Evolutionary conservation across 1,140 invertebrate genomes (phyloP).

Genomic region (Drosophila burlai): DNA sequence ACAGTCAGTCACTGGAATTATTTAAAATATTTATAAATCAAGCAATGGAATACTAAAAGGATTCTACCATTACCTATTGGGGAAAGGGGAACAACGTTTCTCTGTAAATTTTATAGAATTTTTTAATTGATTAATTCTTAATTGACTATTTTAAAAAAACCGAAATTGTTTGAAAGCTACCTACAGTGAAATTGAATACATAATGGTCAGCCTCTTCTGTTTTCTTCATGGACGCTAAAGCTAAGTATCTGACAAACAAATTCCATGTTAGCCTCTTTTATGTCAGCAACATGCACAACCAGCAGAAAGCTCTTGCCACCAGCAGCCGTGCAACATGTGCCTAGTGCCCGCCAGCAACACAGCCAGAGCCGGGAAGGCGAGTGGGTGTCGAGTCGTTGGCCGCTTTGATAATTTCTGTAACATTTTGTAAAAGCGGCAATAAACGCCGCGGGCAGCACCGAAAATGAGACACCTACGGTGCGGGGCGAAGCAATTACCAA

Average conservation of each 20-base stretch:
- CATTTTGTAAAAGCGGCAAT: constrained; percentile 56
- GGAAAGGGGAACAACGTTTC: not conserved
- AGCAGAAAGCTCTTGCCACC: not conserved
- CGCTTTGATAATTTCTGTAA: constrained; percentile 45
- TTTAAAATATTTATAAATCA: constrained; percentile 5
- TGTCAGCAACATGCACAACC: constrained; percentile 14
- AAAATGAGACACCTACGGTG: constrained; percentile 61
- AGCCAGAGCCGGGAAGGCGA: not conserved
- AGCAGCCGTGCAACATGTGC: constrained; percentile 28
- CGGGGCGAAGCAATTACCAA: constrained; percentile 53
- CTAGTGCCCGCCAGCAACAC: constrained; percentile 3
- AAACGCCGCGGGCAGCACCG: constrained; percentile 42
- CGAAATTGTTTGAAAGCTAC: no score
- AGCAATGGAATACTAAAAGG: not conserved
- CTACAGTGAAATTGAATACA: no score
- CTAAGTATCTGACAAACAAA: not conserved
- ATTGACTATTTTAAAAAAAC: no score
- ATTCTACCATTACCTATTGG: not conserved
- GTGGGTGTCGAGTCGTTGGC: constrained; percentile 14
- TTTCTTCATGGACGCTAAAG: not conserved
- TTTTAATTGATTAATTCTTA: no score
- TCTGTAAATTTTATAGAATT: not conserved
- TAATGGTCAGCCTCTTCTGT: no score
- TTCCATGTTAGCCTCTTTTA: constrained; percentile 13
- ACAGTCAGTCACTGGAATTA: not conserved